Conservation (phyloP, 2,113 vertebrate genomes). For the Typhlomys cinereus region DNA sequence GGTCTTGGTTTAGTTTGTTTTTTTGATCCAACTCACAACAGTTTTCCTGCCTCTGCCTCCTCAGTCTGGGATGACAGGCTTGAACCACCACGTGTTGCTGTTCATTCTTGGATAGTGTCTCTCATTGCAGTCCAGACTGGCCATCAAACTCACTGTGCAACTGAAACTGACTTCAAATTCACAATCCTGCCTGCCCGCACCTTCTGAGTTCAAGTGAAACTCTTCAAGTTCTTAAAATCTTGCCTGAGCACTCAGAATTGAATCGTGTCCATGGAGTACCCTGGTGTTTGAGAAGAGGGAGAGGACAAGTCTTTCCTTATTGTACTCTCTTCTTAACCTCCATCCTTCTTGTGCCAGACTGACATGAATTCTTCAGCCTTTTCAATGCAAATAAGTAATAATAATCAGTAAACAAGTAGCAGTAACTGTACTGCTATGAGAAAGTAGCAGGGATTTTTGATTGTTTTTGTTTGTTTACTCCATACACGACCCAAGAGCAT, state of each 20-base stretch:
- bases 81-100: neutral
- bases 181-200: neutral
- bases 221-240: slow-evolving; percentile 17
- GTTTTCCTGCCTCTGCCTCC: neutral
- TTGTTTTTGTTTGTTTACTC: no score
- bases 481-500: neutral
- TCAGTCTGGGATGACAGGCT: neutral
- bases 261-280: neutral
- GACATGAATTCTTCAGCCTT: neutral
- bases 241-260: neutral
- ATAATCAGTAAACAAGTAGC: neutral
- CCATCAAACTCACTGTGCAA: neutral
- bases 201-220: neutral
- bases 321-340: neutral
- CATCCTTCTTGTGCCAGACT: neutral
- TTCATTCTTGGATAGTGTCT: neutral
- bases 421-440: neutral
- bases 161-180: neutral
- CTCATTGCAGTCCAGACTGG: neutral
- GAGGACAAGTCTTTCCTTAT: neutral
- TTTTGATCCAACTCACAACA: neutral
- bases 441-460: neutral
- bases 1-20: neutral
- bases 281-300: neutral
- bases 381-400: neutral